Evolutionary conservation across 2,888 invertebrate species (phyloP).

Genomic region (Tuta absoluta): DNA sequence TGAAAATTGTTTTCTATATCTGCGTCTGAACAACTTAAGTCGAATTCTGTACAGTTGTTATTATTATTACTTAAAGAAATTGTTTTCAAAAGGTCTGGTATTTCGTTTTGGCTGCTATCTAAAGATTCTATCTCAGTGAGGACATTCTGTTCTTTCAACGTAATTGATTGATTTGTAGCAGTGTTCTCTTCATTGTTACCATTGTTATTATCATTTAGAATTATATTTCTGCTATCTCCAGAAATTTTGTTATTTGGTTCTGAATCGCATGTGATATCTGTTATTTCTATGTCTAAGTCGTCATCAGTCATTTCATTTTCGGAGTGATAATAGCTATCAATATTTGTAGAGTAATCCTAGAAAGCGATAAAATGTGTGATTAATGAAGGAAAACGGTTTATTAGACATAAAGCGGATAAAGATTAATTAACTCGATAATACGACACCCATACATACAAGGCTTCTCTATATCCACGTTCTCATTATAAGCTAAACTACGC

Average conservation of each 20-base stretch:
- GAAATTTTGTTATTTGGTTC: slow-evolving; percentile 49
- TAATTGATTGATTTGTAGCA: slow-evolving; percentile 23
- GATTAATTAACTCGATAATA: neutral
- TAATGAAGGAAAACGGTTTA: neutral
- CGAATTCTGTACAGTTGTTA: slow-evolving; percentile 50
- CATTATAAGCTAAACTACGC: slow-evolving; percentile 32
- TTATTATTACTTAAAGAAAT: slow-evolving; percentile 69
- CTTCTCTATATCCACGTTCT: slow-evolving; percentile 45
- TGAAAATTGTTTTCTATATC: slow-evolving; percentile 76
- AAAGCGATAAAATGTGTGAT: slow-evolving; percentile 30
- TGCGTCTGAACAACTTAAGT: slow-evolving; percentile 60
- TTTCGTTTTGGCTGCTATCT: slow-evolving; percentile 58
- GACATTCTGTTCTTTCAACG: slow-evolving; percentile 39
- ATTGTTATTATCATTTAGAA: slow-evolving; percentile 65
- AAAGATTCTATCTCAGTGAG: slow-evolving; percentile 41
- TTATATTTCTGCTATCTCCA: slow-evolving; percentile 56
- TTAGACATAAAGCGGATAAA: neutral
- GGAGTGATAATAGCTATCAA: slow-evolving; percentile 74
- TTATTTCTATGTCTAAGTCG: slow-evolving; percentile 71
- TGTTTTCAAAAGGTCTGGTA: slow-evolving; percentile 73
- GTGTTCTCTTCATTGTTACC: slow-evolving; percentile 43
- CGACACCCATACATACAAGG: slow-evolving; percentile 47
- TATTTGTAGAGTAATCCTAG: slow-evolving; percentile 74
- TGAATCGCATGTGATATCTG: slow-evolving; percentile 55
- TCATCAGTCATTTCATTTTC: slow-evolving; percentile 79